Evolutionary conservation across 2,888 invertebrate species (phyloP), one percentile per base, ranked within the genome.

Genomic region (Calliopum simillimum): DNA sequence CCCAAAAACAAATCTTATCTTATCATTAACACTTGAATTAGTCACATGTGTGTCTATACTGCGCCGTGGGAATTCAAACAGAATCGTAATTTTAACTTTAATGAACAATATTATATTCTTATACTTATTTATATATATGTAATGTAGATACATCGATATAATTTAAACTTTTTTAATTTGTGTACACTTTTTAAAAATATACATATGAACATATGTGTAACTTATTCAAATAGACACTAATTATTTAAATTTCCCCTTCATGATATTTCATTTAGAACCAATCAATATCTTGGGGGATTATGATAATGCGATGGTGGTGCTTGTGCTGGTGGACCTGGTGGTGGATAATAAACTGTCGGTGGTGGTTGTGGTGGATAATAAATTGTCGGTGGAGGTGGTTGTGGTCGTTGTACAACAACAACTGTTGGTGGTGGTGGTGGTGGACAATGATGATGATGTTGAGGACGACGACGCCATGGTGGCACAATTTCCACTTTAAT

Each of bases 261-360:
- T 51, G 16, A 51, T 2, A 51, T 16, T 5, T 51, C 33, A 33
- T 33, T 33, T 33, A 33, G 2, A 33, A 33, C 8, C 33, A 33
- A 33, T 33, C 33, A 33, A 33, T 33, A 33, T 33, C 33, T 8
- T 2, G 65, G 65, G 4, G 55, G 65, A n/a, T 65, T 65, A 55
- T 65, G 21, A 43, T 68, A 70, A 71, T 72, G 74, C 13, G 71
- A 62, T 13, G 74, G 73, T 46, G 75, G 74, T 43, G 70, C 68
- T 53, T 68, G 69, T 62, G 69, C 21, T 46, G 23, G 21, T 44
- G 23, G 53, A 21, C 69, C 69, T 33, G 64, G 68, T 41, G 68
- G 71, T n/a, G 47, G 55, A 13, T 71, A 71, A 41, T 63, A 67
- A 4, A 43, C 49, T 25, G 71, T 61, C 33, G 71, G 68, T 23